A percentile compares a stretch with the other conserved stretches of the same genome.
Evolutionary conservation across 2,113 vertebrate species (phyloP).

Genomic region (Euleptes europaea): DNA sequence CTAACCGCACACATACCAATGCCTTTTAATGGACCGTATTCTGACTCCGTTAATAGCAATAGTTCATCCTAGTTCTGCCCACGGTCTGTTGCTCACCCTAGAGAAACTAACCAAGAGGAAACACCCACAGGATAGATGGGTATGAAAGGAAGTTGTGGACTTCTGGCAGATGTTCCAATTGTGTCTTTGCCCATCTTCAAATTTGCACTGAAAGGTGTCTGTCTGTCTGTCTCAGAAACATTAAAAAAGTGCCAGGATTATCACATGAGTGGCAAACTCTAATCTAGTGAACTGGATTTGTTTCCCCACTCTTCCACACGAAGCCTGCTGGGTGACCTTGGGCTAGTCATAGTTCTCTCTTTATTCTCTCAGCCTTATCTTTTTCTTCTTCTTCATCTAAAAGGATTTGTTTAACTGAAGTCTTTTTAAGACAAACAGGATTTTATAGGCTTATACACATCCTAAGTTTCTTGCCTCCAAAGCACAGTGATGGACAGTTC

Average conservation of each 20-base stretch:
- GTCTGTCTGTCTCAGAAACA: neutral
- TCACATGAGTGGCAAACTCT: no score
- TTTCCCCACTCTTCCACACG: no score
- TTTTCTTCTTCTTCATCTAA: no score
- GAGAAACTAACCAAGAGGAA: conserved; percentile 60
- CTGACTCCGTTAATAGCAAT: conserved; percentile 67
- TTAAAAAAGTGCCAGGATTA: no score
- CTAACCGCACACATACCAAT: neutral
- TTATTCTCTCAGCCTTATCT: no score
- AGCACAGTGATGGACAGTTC: conserved; percentile 7
- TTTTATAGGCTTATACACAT: neutral
- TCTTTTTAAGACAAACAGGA: neutral
- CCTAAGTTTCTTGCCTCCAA: neutral
- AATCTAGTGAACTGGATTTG: no score
- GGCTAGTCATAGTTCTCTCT: no score
- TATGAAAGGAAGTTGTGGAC: conserved; percentile 9
- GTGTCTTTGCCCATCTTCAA: conserved; percentile 11
- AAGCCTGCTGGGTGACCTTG: no score
- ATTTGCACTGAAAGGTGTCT: neutral
- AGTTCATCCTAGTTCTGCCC: conserved; percentile 58
- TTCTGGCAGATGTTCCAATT: neutral
- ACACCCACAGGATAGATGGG: neutral
- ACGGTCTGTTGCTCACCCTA: conserved; percentile 49
- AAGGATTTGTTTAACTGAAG: neutral
- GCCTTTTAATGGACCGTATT: conserved; percentile 59